These are phyloP conservation scores for Rhynchomys soricoides DNA, from an alignment of 2,113 vertebrate genomes.

Conservation along the genomic window DNA sequence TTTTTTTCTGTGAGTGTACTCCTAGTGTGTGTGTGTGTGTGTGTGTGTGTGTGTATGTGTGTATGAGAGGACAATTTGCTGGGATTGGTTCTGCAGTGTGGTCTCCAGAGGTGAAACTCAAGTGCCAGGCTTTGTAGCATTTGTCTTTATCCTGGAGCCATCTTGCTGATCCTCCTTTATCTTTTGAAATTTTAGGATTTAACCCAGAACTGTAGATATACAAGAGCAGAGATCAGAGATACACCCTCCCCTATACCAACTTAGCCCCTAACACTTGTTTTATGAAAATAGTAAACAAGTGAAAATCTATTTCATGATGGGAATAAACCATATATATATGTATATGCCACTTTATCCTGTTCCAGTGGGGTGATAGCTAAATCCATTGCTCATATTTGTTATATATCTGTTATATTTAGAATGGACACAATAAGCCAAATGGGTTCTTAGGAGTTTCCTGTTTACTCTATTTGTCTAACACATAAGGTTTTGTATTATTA, in stretches of 20 bases:
- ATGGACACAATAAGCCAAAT: neutral
- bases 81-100: neutral
- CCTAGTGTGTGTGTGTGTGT: neutral
- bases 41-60: neutral
- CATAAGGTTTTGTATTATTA: neutral
- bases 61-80: neutral
- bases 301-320: neutral
- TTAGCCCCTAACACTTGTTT: neutral
- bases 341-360: neutral
- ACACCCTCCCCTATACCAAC: neutral
- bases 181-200: neutral
- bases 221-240: neutral
- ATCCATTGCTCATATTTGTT: neutral
- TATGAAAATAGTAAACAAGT: neutral
- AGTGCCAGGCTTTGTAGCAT: neutral
- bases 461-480: neutral
- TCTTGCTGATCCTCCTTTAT: neutral
- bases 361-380: neutral
- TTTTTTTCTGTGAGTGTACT: neutral
- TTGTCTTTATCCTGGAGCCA: too few species aligned
- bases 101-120: neutral
- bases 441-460: neutral
- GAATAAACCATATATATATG: neutral
- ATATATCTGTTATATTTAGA: neutral
- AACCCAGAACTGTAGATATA: neutral